Evolutionary conservation across 2,797 vertebrate species (phyloP), one percentile per base, ranked within the genome.

Genomic region (Crocidura indochinensis): DNA sequence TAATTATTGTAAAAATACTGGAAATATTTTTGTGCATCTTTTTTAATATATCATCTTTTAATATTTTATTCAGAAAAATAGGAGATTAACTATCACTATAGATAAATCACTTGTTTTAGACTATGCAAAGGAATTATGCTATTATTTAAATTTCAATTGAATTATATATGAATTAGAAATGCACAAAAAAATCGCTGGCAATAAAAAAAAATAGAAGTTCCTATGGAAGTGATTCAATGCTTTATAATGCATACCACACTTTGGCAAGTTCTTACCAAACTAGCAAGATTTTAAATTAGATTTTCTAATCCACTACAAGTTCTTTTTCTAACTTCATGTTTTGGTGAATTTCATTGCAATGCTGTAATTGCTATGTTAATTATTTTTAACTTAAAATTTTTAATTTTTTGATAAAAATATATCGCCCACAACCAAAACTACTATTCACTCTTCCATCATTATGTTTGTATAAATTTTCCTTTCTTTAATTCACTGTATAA

Each of bases 61-160:
- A 60, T 60, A 60, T 60, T 15, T 60, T 38, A 38, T 93, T 83
- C 56, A 15, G 67, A 83, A 79, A 74, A 62, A 79, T 88, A 71
- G 47, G 26, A 88, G 38, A 67, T 44, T 1, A 91, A 53, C 38
- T 1, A 20, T 88, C 24, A n/a, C 15, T 82, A 2, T 26, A 51
- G 51, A 74, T 49, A 91, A 87, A 85, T 62, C 38, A 65, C 0
- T 22, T 44, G 10, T 62, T 91, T 91, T 69, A 10, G 49, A 71
- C 47, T 74, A 89, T 47, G 69, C 17, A 82, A 75, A 74, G 31
- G 27, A 74, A 20, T 60, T 60, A 60, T 60, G 1, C 65, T 78
- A 86, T 29, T 10, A 24, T 67, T 71, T 85, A 14, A 74, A 62
- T 93, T 20, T 69, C 71, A 71, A 11, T 29, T 29, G 2, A 77